Evolutionary conservation across 2,797 vertebrate genomes (phyloP), one percentile per base, ranked within the genome.

Genomic region (Ptychadena robeensis): DNA sequence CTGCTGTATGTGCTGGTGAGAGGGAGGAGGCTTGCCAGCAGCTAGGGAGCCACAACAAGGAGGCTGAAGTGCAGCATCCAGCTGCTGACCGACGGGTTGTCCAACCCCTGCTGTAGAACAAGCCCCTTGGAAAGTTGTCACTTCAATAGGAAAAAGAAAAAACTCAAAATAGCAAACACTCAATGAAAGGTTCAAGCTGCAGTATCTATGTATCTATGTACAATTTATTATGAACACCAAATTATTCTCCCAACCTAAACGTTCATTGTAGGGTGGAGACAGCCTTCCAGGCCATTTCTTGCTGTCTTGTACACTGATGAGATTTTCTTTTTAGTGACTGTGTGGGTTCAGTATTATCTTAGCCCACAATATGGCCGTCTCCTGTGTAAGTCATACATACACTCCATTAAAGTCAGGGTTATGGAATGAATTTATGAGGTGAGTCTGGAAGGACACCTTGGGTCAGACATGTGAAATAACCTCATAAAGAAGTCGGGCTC

Each of bases 401-500:
- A 37, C 38, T 25, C 14, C 10, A 35, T 32, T 31, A 11, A 40
- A 64, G 63, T 30, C 73, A 66, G 63, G n/a, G 37, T 22, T 40
- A 44, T 44, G 74, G 40, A 32, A 48, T 57, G 22, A 79, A 32
- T 76, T 79, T 59, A 59, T 79, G 32, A 30, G 32, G 18, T 66
- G 38, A 64, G 11, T 32, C 69, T 59, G 61, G 44, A 57, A 75
- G 64, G 72, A 82, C 72, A 74, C 31, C 32, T 25, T 63, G 71
- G 31, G 59, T 73, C 79, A 73, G 63, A 37, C 32, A 57, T 30
- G 53, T 66, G 40, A 82, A 75, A 69, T 30, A 59, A 37, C 44
- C 40, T 59, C 48, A 61, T 70, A 70, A 59, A 68, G 72, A 75
- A 28, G 65, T 68, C 71, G 37, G 70, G 38, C 40, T 35, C 40